phyloP scores from a whole-genome alignment of 1,140 invertebrate genomes.

The Hestina assimilis region DNA sequence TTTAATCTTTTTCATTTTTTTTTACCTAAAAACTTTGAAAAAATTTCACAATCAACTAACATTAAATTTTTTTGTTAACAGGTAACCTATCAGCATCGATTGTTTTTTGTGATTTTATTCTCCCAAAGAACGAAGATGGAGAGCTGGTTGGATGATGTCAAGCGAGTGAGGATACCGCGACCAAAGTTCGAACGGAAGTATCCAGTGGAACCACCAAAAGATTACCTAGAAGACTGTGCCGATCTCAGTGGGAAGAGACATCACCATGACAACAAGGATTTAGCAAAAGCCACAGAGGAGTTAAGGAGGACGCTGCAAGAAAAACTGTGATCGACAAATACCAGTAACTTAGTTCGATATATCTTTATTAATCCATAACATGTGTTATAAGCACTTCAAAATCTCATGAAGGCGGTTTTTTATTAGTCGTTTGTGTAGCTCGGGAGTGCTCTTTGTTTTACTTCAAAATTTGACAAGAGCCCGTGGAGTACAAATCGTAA shows the following conservation, averaged over 20 bases:
- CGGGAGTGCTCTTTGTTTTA: too few species aligned
- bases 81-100: too few species aligned
- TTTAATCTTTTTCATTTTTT: too few species aligned
- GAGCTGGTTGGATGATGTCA: conserved; percentile 89
- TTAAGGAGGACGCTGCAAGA: conserved; percentile 85
- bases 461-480: too few species aligned
- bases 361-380: conserved; percentile 11
- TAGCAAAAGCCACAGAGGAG: conserved; percentile 86
- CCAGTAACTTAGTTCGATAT: conserved; percentile 6
- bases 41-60: too few species aligned
- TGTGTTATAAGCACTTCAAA: too few species aligned
- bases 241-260: conserved; percentile 63
- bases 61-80: too few species aligned
- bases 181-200: conserved; percentile 88
- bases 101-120: too few species aligned
- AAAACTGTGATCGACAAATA: conserved; percentile 80
- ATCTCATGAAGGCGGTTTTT: too few species aligned
- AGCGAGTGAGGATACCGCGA: conserved; percentile 88
- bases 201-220: conserved; percentile 83
- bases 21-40: too few species aligned
- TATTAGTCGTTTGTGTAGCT: too few species aligned
- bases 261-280: conserved; percentile 74
- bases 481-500: too few species aligned
- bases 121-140: conserved; percentile 85
- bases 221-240: conserved; percentile 79